phyloP scores from a whole-genome alignment of 2,797 vertebrate genomes.

The Allobates femoralis region DNA sequence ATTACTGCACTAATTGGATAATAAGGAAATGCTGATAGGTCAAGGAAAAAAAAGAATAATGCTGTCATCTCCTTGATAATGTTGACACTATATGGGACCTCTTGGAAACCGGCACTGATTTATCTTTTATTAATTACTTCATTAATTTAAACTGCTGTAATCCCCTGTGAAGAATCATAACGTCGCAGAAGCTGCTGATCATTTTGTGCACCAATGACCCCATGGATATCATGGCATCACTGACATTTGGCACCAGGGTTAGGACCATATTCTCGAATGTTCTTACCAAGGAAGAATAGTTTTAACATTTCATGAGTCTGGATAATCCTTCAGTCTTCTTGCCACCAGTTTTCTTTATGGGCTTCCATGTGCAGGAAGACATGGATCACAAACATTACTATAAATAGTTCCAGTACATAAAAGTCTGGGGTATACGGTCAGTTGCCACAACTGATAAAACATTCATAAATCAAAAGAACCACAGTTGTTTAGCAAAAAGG shows the following conservation, averaged over 20 bases:
- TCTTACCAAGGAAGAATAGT: background rate
- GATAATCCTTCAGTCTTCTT: too few relatives aligned
- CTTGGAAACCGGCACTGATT: constrained; percentile 3
- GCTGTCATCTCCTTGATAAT: constrained; percentile 36
- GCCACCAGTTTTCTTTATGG: too few relatives aligned
- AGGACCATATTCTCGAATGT: background rate
- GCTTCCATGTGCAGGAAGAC: too few relatives aligned
- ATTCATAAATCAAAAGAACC: too few relatives aligned
- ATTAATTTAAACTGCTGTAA: background rate
- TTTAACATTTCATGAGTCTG: too few relatives aligned
- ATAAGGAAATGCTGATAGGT: constrained; percentile 25
- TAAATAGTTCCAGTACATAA: too few relatives aligned
- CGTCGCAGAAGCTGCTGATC: background rate
- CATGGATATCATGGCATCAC: background rate
- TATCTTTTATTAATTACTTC: background rate
- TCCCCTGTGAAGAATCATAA: too few relatives aligned
- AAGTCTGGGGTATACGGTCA: too few relatives aligned
- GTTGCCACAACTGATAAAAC: too few relatives aligned
- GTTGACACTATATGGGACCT: background rate
- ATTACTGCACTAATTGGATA: constrained; percentile 44
- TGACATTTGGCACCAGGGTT: background rate
- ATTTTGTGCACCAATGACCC: background rate
- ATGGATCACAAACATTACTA: too few relatives aligned
- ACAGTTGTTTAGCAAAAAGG: too few relatives aligned
- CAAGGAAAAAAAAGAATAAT: constrained; percentile 33